These are phyloP conservation scores for Adelphocoris suturalis DNA, from an alignment of 2,888 invertebrate genomes.

Conservation along the genomic window DNA sequence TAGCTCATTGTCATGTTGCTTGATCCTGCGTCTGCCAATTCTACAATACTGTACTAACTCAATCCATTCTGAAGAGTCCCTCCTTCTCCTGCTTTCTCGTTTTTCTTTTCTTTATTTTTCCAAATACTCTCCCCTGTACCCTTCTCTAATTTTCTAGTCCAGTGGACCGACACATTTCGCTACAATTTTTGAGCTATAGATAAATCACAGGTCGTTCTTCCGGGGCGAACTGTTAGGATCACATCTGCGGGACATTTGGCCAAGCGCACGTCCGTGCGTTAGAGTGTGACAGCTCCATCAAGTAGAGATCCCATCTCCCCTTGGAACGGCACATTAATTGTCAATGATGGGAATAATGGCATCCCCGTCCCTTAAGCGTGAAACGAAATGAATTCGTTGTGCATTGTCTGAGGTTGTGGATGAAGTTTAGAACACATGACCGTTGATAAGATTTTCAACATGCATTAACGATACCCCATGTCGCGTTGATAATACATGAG, in stretches of 20 bases:
- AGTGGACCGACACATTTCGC: conserved; percentile 44
- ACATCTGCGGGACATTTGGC: conserved; percentile 40
- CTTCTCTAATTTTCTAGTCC: conserved; percentile 43
- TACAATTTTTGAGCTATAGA: background rate
- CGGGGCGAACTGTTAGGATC: background rate
- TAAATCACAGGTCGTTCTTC: conserved; percentile 12
- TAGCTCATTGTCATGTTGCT: too few relatives aligned
- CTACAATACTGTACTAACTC: too few relatives aligned
- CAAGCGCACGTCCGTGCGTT: background rate
- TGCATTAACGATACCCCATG: too few relatives aligned
- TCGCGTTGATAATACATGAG: too few relatives aligned
- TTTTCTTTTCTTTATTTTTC: too few relatives aligned
- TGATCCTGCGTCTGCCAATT: too few relatives aligned
- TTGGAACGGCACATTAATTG: conserved; percentile 1
- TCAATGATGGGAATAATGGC: background rate
- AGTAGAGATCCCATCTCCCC: conserved; percentile 28
- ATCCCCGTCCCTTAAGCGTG: background rate
- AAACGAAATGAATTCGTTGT: background rate
- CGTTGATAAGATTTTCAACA: too few relatives aligned
- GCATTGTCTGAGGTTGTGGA: background rate
- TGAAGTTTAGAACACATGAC: too few relatives aligned
- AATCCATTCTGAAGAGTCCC: too few relatives aligned
- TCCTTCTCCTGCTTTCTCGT: too few relatives aligned
- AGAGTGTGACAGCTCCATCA: conserved; percentile 32
- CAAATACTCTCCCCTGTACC: background rate